Percentiles rank a stretch among this genome's conserved stretches.
Conservation (phyloP, 2,797 vertebrate species). For the Epinephelus coioides region DNA sequence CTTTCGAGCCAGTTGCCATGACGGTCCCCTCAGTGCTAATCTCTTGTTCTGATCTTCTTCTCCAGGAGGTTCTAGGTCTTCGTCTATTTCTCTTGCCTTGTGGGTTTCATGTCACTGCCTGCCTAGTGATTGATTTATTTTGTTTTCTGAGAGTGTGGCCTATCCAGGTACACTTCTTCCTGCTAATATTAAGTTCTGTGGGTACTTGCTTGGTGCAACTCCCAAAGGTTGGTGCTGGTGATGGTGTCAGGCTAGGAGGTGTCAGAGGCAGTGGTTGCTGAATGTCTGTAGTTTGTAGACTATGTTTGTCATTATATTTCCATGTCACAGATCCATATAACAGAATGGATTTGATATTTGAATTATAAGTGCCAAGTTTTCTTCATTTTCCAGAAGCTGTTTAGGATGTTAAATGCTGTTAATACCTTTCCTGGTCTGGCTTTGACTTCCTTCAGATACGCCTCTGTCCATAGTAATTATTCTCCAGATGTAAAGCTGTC, state of each 20-base stretch:
- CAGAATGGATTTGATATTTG: too few species aligned
- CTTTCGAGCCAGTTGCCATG: not conserved
- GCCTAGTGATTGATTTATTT: not conserved
- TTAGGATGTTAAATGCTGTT: too few species aligned
- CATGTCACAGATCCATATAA: too few species aligned
- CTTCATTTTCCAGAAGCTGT: too few species aligned
- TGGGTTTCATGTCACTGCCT: not conserved
- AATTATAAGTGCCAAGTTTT: too few species aligned
- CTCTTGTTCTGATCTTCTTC: not conserved
- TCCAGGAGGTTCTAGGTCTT: not conserved
- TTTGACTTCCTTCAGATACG: too few species aligned
- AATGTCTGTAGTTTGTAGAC: not conserved
- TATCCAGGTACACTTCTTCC: not conserved
- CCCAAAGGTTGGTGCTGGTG: not conserved
- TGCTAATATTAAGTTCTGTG: not conserved
- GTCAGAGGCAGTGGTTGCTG: not conserved
- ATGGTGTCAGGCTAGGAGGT: not conserved
- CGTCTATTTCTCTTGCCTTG: not conserved
- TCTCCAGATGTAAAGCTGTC: too few species aligned
- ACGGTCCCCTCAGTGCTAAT: not conserved
- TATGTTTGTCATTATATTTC: not conserved
- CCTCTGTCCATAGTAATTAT: too few species aligned
- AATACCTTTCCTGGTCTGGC: too few species aligned
- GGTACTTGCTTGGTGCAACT: not conserved
- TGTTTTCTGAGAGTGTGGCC: not conserved